phyloP scores from a whole-genome alignment of 2,113 vertebrate species.

The Seriola aureovittata region DNA sequence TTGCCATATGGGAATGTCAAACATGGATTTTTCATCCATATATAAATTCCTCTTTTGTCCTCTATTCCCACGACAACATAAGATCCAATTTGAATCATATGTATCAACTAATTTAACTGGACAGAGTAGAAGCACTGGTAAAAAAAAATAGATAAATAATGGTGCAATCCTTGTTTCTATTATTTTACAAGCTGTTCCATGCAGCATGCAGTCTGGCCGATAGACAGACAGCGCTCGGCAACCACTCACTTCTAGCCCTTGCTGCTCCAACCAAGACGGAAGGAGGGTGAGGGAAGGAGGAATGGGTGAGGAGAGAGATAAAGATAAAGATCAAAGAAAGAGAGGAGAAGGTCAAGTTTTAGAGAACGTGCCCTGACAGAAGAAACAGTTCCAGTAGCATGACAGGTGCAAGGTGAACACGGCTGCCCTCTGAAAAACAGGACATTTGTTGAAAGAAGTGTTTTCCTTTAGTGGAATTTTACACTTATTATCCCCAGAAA shows the following conservation, averaged over 20 bases:
- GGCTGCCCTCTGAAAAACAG: neutral
- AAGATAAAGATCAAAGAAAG: conserved; percentile 16
- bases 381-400: neutral
- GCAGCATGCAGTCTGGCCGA: conserved; percentile 77
- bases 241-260: conserved; percentile 98
- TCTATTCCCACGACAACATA: neutral
- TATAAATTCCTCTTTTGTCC: neutral
- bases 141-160: neutral
- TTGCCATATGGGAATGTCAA: conserved; percentile 7
- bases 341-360: conserved; percentile 12
- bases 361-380: conserved; percentile 18
- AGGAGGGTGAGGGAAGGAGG: conserved; percentile 39
- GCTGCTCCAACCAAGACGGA: conserved; percentile 89
- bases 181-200: conserved; percentile 43
- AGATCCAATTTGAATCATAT: neutral
- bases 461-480: neutral
- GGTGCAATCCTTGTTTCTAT: conserved; percentile 57
- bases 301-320: conserved; percentile 23
- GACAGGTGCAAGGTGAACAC: neutral
- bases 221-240: conserved; percentile 6
- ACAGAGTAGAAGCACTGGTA: neutral
- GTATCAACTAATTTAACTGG: neutral
- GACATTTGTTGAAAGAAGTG: neutral
- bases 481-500: neutral
- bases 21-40: neutral